A percentile compares a stretch with the other conserved stretches of the same genome.
Conservation (phyloP, 2,113 vertebrate genomes). For the Colinus virginianus region DNA sequence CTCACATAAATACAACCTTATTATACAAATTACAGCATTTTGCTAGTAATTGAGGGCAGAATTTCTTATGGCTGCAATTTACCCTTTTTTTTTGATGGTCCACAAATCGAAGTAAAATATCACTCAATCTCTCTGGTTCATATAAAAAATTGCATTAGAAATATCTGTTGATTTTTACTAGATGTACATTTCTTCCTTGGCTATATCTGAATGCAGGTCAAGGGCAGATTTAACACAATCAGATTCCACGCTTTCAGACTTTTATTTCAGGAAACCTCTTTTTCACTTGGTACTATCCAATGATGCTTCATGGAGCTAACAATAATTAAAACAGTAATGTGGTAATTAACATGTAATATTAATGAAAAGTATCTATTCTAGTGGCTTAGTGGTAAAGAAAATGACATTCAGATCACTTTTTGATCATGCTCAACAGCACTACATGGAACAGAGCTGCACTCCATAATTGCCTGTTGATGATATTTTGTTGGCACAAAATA, state of each 20-base stretch:
- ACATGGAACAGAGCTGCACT: background rate
- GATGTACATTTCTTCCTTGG: background rate
- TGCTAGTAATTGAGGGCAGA: background rate
- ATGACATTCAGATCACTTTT: background rate
- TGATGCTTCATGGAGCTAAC: background rate
- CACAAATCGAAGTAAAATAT: background rate
- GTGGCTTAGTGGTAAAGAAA: background rate
- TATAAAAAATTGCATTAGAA: background rate
- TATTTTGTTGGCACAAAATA: background rate
- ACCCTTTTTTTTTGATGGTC: background rate
- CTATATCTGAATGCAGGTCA: background rate
- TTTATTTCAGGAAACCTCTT: background rate
- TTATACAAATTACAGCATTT: constrained; percentile 16
- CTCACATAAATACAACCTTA: background rate
- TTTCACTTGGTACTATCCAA: background rate
- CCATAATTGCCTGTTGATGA: background rate
- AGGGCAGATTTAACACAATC: background rate
- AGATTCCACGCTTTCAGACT: background rate
- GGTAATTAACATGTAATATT: constrained; percentile 5
- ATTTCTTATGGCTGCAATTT: constrained; percentile 18
- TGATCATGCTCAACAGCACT: background rate
- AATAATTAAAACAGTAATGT: background rate
- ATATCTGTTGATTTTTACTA: background rate
- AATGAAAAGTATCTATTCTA: constrained; percentile 13
- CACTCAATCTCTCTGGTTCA: background rate